Evolutionary conservation across 2,888 invertebrate species (phyloP).

Genomic region (Spisula solida): DNA sequence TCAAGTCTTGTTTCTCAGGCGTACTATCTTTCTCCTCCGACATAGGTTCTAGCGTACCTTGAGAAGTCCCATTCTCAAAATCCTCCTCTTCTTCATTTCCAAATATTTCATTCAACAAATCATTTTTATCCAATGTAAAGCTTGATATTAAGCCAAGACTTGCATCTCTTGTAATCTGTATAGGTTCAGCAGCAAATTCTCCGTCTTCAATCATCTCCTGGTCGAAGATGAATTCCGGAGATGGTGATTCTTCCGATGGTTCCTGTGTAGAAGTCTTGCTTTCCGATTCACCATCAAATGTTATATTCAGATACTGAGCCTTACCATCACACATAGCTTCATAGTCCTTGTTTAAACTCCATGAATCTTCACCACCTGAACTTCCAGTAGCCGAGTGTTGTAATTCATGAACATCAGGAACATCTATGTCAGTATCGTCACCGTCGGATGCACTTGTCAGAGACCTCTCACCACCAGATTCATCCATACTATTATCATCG

Average conservation of each 20-base stretch:
- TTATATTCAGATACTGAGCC: slow-evolving; percentile 73
- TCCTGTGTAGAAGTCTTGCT: slow-evolving; percentile 68
- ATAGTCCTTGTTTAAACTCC: slow-evolving; percentile 69
- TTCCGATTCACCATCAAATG: slow-evolving; percentile 74
- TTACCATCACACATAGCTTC: slow-evolving; percentile 65
- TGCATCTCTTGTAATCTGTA: slow-evolving; percentile 70
- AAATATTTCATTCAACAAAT: slow-evolving; percentile 68
- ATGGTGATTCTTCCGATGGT: slow-evolving; percentile 69
- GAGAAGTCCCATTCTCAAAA: slow-evolving; percentile 53
- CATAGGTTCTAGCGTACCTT: slow-evolving; percentile 66
- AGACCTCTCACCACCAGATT: slow-evolving; percentile 54
- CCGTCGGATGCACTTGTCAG: slow-evolving; percentile 40
- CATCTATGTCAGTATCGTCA: slow-evolving; percentile 44
- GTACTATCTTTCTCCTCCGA: slow-evolving; percentile 64
- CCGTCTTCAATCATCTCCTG: slow-evolving; percentile 73
- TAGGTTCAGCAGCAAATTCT: slow-evolving; percentile 65
- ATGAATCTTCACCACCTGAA: slow-evolving; percentile 68
- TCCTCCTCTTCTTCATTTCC: slow-evolving; percentile 63
- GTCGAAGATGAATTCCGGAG: slow-evolving; percentile 70
- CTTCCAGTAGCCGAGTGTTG: slow-evolving; percentile 65
- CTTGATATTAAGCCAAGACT: slow-evolving; percentile 75
- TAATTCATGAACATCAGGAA: slow-evolving; percentile 55
- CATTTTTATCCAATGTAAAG: slow-evolving; percentile 65
- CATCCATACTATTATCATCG: slow-evolving; percentile 53
- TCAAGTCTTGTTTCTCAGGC: slow-evolving; percentile 67